These are phyloP conservation scores for Euplagia quadripunctaria DNA, from an alignment of 2,888 invertebrate species.

Conservation along the genomic window DNA sequence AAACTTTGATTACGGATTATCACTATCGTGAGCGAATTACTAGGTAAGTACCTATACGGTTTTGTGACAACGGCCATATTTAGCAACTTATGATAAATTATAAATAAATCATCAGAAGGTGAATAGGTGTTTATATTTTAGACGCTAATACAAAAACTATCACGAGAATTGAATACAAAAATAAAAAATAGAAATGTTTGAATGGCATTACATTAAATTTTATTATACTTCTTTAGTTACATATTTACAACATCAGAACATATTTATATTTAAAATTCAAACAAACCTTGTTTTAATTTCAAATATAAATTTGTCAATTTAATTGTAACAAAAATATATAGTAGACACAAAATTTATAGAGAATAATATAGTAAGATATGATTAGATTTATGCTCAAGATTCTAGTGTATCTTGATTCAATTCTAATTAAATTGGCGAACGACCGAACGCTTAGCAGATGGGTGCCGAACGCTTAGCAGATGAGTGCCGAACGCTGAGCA, in stretches of 20 bases:
- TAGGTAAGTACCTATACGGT: neutral
- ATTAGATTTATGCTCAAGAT: neutral
- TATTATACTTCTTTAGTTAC: neutral
- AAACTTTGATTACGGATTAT: neutral
- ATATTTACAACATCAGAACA: too few species aligned
- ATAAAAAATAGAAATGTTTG: neutral
- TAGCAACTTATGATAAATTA: neutral
- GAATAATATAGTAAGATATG: neutral
- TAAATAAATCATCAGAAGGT: neutral
- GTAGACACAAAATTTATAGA: neutral
- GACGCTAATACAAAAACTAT: neutral
- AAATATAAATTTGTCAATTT: neutral
- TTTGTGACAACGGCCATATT: neutral
- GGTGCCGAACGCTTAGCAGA: too few species aligned
- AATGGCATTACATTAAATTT: neutral
- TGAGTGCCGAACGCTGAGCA: conserved; percentile 54
- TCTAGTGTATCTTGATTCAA: too few species aligned
- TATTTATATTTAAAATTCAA: too few species aligned
- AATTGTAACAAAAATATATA: neutral
- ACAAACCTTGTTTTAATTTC: too few species aligned
- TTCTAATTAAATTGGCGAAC: too few species aligned
- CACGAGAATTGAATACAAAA: neutral
- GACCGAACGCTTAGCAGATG: too few species aligned
- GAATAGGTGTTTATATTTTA: neutral
- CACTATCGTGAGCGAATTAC: neutral